phyloP scores from a whole-genome alignment of 2,888 invertebrate genomes.

The Lepidocyrtoides sp. region DNA sequence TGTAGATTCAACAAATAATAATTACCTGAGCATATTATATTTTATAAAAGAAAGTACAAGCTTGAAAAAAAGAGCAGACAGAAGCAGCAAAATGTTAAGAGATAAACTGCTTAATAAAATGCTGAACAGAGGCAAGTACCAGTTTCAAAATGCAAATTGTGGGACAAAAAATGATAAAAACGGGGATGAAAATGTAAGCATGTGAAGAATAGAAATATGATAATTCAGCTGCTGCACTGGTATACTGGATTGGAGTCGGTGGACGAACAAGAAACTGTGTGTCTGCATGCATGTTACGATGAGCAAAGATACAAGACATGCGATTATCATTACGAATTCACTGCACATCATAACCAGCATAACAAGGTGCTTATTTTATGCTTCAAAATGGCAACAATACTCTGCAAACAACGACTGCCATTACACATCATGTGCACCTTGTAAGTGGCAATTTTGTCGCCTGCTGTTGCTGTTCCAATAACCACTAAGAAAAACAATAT shows the following conservation, averaged over 20 bases:
- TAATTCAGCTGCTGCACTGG: too few relatives aligned
- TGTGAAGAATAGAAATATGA: too few relatives aligned
- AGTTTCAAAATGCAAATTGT: constrained; percentile 21
- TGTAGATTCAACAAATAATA: too few relatives aligned
- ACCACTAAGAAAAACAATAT: too few relatives aligned
- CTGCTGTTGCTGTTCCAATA: too few relatives aligned
- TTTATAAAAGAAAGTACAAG: too few relatives aligned
- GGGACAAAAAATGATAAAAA: background rate
- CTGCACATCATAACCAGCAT: background rate
- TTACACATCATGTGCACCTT: too few relatives aligned
- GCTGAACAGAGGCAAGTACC: too few relatives aligned
- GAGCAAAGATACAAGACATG: background rate
- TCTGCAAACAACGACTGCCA: too few relatives aligned
- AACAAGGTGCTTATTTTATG: constrained; percentile 8
- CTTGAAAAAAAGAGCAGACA: background rate
- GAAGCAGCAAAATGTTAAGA: background rate
- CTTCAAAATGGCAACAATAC: constrained; percentile 4
- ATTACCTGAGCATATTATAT: background rate
- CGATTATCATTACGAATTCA: constrained; percentile 19
- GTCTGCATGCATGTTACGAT: background rate
- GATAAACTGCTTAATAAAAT: too few relatives aligned
- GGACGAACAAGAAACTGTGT: too few relatives aligned
- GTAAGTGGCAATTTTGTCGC: background rate
- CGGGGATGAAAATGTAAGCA: background rate
- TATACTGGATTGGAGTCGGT: too few relatives aligned